These are phyloP conservation scores for Hylyphantes graminicola DNA, from an alignment of 1,140 invertebrate species.

Conservation along the genomic window DNA sequence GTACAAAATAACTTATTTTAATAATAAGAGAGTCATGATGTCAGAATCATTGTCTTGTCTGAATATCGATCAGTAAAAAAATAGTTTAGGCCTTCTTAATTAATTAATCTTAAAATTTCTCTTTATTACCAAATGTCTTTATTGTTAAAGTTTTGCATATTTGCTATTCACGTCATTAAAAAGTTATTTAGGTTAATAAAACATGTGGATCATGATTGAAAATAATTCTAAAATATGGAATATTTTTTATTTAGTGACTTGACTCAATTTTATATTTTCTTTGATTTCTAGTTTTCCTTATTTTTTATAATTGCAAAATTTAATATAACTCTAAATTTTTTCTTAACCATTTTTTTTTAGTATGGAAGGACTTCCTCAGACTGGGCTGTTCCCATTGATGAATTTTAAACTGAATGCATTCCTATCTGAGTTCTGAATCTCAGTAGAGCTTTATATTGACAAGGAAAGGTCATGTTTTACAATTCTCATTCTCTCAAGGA, in stretches of 20 bases:
- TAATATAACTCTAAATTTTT: not conserved
- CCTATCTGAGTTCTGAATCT: not conserved
- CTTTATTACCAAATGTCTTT: too few relatives aligned
- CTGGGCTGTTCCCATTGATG: slow-evolving; percentile 22
- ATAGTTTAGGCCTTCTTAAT: not conserved
- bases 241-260: too few relatives aligned
- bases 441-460: not conserved
- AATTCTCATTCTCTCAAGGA: not conserved
- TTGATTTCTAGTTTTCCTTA: not conserved
- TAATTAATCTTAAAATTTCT: not conserved
- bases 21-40: not conserved
- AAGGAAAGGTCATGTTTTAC: not conserved
- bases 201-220: too few relatives aligned
- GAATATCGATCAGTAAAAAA: not conserved
- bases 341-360: not conserved
- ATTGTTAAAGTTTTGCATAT: too few relatives aligned
- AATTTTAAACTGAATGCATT: not conserved
- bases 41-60: not conserved
- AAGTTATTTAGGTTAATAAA: not conserved
- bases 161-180: not conserved
- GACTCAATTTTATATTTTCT: not conserved
- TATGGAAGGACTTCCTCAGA: slow-evolving; percentile 20
- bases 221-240: not conserved
- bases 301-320: not conserved
- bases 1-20: not conserved